Base-by-base conservation (phyloP, 1,140 invertebrate genomes). In the Pseudachorutes palmiensis region DNA sequence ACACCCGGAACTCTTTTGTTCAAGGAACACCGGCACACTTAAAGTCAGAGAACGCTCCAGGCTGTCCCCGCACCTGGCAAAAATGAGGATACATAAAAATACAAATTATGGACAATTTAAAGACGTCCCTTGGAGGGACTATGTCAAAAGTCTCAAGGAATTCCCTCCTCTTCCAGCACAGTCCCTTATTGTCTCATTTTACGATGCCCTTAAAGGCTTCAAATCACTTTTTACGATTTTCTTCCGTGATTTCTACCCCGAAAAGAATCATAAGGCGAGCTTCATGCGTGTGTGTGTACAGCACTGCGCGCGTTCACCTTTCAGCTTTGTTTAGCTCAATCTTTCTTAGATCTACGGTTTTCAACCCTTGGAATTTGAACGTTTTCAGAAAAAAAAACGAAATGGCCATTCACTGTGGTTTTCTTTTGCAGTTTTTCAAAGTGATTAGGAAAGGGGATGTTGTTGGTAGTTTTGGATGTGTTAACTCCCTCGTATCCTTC, bases 171-270 rank as follows among this genome's bases (percentile, higher is more conserved):
- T 45, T 45, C 9, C 9, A 45, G 9, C 19, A 9, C 51, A 55
- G 24, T 14, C 51, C 36, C 51, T 55, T 55, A n/a, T 55, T 55
- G 51, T 55, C 51, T 55, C 51, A 55, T 55, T 55, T 55, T 55
- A 55, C 51, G 51, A 55, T 9, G 51, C 51, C 12, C 51, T 55
- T 55, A 55, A 55, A 26, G 12, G 51, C 51, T 19, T 55, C 51
- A 55, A 55, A 55, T 55, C 51, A 55, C 12, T 16, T 55, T 55
- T 55, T 55, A 55, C 24, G 51, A 55, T 55, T 55, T 55, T 55
- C 24, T 55, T 55, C 12, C 24, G 51, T 45, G 36, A 45, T 45
- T 45, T n/a, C n/a, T n/a, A n/a, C 36, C 36, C 36, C 19, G 9
- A 45, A 19, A 45, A 19, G 36, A 45, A 45, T 12, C 9, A 19